Evolutionary conservation across 1,140 invertebrate genomes (phyloP), one percentile per base, ranked within the genome.

Genomic region (Rhopalosiphum maidis): DNA sequence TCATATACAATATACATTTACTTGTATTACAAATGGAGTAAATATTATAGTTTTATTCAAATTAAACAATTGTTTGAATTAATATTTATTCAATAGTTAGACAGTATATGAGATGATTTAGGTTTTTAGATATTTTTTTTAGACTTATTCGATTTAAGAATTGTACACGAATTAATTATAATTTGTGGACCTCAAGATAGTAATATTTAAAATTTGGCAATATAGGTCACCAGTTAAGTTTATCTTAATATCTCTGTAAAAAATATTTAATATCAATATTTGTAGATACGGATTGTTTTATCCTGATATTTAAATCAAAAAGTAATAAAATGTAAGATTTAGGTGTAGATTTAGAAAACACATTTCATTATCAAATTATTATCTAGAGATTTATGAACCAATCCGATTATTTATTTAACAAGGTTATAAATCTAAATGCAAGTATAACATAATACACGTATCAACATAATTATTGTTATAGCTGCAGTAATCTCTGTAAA

Each of bases 401-500:
- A 87, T 87, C 30, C 43, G 43, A 48, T 48, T 87, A 87, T 87
- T 43, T 87, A 87, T 43, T 87, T 87, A 87, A 87, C 25, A n/a
- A 15, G 41, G 25, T 48, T 46, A 15, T 30, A 87, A 25, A 46
- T 87, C 15, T 11, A n/a, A 87, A 48, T 30, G 30, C 43, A n/a
- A 46, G 85, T 30, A 77, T 18, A n/a, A 87, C 25, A n/a, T 18
- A n/a, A 46, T 46, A 87, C 18, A 87, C 30, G 85, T 46, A n/a
- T 43, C 43, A 87, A 87, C 43, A 87, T 87, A 87, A 87, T 87
- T 87, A 43, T 46, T 46, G 43, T n/a, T 87, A 21, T 87, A 46
- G 43, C 41, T 25, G 85, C 41, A 46, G 85, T 87, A 87, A 87
- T 87, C 85, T 87, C 41, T 87, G 41, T 87, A 87, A 87, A 87